phyloP scores from a whole-genome alignment of 53 echinoderm and acorn worm species.

The Antedon mediterranea region DNA sequence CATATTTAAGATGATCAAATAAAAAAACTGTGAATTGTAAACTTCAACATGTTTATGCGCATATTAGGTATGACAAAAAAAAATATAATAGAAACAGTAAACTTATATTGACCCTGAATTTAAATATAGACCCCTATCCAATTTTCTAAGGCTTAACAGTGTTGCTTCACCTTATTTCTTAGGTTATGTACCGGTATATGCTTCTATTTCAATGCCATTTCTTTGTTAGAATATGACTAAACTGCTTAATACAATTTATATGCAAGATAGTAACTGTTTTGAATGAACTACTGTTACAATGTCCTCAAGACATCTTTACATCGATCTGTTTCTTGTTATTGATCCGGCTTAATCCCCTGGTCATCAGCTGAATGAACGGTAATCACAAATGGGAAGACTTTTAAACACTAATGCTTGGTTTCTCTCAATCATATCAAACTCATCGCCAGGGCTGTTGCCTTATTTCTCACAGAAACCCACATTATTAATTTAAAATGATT shows the following conservation, averaged over 20 bases:
- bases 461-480: too few relatives aligned
- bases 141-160: too few relatives aligned
- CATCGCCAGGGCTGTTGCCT: too few relatives aligned
- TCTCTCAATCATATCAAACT: too few relatives aligned
- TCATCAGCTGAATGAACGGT: background rate
- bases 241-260: background rate
- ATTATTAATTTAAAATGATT: too few relatives aligned
- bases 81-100: too few relatives aligned
- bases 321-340: background rate
- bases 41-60: background rate
- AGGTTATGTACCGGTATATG: too few relatives aligned
- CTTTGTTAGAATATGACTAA: background rate
- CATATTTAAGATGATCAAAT: background rate
- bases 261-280: background rate
- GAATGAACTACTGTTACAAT: background rate
- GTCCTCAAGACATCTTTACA: background rate
- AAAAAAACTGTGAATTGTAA: background rate
- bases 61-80: background rate
- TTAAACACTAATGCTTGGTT: too few relatives aligned
- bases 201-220: too few relatives aligned
- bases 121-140: too few relatives aligned
- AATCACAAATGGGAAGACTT: background rate
- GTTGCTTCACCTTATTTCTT: too few relatives aligned
- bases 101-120: too few relatives aligned
- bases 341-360: background rate